phyloP scores from a whole-genome alignment of 30 jellyfish, hydroid and myxozoan genomes.

The Chironex yamaguchii region DNA sequence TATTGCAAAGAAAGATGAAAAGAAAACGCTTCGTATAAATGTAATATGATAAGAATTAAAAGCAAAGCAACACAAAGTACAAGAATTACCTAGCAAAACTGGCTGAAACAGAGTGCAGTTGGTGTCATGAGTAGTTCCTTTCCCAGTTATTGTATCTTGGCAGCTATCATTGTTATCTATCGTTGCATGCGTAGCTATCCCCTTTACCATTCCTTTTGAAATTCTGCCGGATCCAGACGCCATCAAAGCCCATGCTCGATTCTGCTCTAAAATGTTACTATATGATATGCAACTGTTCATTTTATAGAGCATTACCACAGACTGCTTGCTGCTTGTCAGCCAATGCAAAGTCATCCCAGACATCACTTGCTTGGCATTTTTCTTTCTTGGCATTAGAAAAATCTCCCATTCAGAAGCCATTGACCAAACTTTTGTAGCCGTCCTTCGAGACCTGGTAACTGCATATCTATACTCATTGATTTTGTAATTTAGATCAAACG shows the following conservation, averaged over 20 bases:
- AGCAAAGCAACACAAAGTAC: no score
- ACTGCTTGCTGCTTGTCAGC: background rate
- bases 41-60: no score
- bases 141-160: constrained; percentile 32
- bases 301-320: background rate
- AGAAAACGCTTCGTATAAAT: no score
- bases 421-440: constrained; percentile 13
- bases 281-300: constrained; percentile 64
- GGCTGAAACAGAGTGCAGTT: constrained; percentile 60
- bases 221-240: constrained; percentile 19
- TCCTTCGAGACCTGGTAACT: background rate
- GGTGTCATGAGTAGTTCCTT: constrained; percentile 62
- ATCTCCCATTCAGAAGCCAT: constrained; percentile 10
- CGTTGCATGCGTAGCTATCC: constrained; percentile 48
- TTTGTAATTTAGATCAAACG: background rate
- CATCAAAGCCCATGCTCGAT: constrained; percentile 66
- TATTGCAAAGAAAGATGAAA: no score
- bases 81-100: constrained; percentile 43
- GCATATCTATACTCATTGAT: constrained; percentile 10
- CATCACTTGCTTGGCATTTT: background rate
- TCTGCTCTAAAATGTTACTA: constrained; percentile 35
- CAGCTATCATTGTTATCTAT: constrained; percentile 54
- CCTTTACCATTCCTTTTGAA: constrained; percentile 27
- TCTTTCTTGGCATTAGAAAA: background rate
- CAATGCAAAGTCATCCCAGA: constrained; percentile 8